These are phyloP conservation scores for Emydoidea blandingii DNA, from an alignment of 2,797 vertebrate species.

Conservation along the genomic window DNA sequence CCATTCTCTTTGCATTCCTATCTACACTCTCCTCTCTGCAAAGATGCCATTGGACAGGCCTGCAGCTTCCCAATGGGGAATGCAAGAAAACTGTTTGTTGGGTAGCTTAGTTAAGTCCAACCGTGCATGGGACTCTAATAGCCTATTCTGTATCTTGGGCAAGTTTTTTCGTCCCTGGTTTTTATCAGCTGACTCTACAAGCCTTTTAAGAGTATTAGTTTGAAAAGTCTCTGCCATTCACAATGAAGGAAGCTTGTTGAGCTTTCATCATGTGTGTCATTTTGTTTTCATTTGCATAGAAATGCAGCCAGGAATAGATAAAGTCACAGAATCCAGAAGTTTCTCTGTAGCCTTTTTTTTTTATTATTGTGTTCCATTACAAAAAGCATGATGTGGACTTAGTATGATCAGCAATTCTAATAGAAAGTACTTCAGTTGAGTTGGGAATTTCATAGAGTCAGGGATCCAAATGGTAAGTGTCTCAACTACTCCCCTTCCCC, in stretches of 20 bases:
- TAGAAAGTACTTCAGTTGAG: not conserved
- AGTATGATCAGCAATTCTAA: not conserved
- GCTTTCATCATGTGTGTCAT: not conserved
- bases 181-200: not conserved
- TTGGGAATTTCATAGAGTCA: not conserved
- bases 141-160: rapidly evolving
- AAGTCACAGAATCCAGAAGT: conserved; percentile 18
- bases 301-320: conserved; percentile 41
- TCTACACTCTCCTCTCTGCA: not conserved
- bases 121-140: rapidly evolving
- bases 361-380: not conserved
- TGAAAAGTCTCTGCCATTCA: not conserved
- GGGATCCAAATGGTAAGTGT: too few species aligned
- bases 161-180: not conserved
- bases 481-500: too few species aligned
- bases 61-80: not conserved
- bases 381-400: not conserved
- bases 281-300: conserved; percentile 48
- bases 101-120: too few species aligned
- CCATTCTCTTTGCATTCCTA: not conserved
- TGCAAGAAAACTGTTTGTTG: not conserved
- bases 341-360: conserved; percentile 33
- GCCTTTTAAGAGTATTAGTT: not conserved
- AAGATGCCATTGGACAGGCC: not conserved
- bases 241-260: not conserved